Percentiles rank a stretch among this genome's conserved stretches.
These are phyloP conservation scores for Lepus europaeus DNA, from an alignment of 2,113 vertebrate species.

Conservation along the genomic window DNA sequence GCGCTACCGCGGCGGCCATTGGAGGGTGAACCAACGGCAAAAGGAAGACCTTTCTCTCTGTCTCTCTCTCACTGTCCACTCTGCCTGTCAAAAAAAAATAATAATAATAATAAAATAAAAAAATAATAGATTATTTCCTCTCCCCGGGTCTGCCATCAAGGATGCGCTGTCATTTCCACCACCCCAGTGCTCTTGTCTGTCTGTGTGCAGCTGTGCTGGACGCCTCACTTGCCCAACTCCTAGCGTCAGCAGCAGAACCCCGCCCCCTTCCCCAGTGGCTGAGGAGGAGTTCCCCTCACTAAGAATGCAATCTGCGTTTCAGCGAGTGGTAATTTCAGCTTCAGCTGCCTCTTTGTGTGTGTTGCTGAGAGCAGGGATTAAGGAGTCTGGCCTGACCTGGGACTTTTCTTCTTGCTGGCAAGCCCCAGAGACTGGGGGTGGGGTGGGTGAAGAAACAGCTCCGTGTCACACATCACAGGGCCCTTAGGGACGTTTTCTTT, in stretches of 20 bases:
- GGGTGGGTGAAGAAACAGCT: background rate
- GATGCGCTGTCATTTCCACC: accelerated
- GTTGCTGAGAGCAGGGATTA: background rate
- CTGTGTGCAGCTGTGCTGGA: background rate
- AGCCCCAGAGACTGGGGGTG: background rate
- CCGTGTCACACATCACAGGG: accelerated
- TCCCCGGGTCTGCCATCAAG: accelerated
- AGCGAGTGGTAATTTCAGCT: background rate
- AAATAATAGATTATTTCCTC: background rate
- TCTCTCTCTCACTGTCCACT: too few relatives aligned
- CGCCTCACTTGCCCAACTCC: background rate
- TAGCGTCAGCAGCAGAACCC: background rate
- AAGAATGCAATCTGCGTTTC: background rate
- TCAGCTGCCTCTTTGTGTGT: background rate
- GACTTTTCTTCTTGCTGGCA: background rate
- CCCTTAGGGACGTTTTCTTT: background rate
- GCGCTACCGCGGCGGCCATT: too few relatives aligned
- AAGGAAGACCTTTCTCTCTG: too few relatives aligned
- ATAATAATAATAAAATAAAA: too few relatives aligned
- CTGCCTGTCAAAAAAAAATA: too few relatives aligned
- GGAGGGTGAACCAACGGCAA: too few relatives aligned
- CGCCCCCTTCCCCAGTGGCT: too few relatives aligned
- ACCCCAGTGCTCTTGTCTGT: background rate
- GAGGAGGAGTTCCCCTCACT: background rate
- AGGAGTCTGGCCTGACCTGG: background rate